These are phyloP conservation scores for Eulemur albifrons DNA, from an alignment of 2,797 vertebrate genomes.

Conservation along the genomic window DNA sequence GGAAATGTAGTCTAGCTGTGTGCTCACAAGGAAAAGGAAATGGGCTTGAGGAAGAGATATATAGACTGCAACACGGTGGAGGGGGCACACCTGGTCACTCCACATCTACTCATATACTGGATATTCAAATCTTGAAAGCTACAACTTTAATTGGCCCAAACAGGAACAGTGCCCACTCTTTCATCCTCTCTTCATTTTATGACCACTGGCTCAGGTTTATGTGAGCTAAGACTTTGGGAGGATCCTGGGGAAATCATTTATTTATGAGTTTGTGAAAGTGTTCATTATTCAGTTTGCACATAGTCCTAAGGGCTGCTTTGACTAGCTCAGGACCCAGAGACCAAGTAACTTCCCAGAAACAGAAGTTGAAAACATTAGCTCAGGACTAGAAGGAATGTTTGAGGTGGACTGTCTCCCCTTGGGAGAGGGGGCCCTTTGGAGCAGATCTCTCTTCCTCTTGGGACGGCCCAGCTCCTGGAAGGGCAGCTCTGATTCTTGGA, in stretches of 20 bases:
- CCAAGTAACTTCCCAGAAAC: neutral
- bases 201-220: neutral
- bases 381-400: neutral
- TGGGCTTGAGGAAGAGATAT: neutral
- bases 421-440: neutral
- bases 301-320: neutral
- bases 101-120: neutral
- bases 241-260: neutral
- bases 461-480: neutral
- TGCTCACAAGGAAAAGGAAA: neutral
- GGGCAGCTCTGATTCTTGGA: neutral
- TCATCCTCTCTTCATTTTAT: neutral
- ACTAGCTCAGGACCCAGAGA: neutral
- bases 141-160: neutral
- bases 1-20: neutral
- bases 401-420: neutral
- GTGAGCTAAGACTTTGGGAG: neutral
- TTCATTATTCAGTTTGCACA: neutral
- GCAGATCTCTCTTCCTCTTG: neutral
- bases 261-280: neutral
- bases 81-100: neutral
- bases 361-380: neutral
- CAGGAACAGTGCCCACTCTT: neutral
- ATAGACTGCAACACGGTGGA: neutral
- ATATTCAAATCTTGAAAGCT: neutral